Conservation (phyloP, 2,113 vertebrate species). For the Manacus vitellinus region DNA sequence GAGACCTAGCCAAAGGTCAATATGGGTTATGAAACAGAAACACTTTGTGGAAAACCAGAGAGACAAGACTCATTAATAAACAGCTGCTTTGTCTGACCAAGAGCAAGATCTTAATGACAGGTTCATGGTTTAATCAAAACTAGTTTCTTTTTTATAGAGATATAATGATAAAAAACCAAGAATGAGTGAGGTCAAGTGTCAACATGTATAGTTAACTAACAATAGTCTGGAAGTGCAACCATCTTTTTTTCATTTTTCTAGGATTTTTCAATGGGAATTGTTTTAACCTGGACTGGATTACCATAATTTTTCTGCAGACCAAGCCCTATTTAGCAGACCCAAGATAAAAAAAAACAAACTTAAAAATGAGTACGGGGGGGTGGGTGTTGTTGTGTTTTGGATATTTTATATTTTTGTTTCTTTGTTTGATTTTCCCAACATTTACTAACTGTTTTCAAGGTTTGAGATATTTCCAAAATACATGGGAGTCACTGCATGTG, state of each 20-base stretch:
- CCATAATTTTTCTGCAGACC: not conserved
- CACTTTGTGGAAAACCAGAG: not conserved
- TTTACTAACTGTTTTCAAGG: not conserved
- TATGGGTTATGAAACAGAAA: not conserved
- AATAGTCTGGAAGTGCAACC: fast-evolving
- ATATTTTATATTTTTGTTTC: too few species aligned
- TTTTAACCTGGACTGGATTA: not conserved
- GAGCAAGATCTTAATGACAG: not conserved
- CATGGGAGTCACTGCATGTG: not conserved
- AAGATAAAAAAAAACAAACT: not conserved
- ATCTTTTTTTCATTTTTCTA: not conserved
- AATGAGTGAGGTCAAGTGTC: not conserved
- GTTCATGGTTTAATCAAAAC: not conserved
- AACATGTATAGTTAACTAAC: not conserved
- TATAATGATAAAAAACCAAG: not conserved
- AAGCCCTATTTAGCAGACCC: not conserved
- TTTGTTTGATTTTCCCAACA: not conserved
- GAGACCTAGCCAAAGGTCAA: not conserved
- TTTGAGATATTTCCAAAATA: not conserved
- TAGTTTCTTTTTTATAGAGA: not conserved
- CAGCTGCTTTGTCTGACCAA: not conserved
- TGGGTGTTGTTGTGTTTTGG: too few species aligned
- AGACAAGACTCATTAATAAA: not conserved
- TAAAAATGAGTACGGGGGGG: not conserved
- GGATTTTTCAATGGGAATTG: not conserved